A percentile compares a stretch with the other conserved stretches of the same genome.
phyloP scores from a whole-genome alignment of 1,140 invertebrate species.

The Leptopilina clavipes region DNA sequence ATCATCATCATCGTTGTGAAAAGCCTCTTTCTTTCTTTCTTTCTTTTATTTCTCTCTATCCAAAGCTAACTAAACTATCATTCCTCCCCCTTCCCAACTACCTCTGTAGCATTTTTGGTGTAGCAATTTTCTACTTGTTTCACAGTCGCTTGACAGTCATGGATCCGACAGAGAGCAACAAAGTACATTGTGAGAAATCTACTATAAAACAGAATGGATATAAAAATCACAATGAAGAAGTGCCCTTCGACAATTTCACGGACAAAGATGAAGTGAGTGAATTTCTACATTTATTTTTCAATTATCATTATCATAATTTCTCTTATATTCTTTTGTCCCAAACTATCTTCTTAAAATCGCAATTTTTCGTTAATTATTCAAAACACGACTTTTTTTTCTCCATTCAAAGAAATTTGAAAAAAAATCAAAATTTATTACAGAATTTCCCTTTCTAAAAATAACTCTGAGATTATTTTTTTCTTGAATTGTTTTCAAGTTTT shows the following conservation, averaged over 20 bases:
- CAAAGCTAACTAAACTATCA: slow-evolving; percentile 33
- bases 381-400: no score
- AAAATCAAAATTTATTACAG: no score
- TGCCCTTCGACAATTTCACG: slow-evolving; percentile 60
- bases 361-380: not conserved
- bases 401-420: no score
- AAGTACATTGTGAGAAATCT: slow-evolving; percentile 53
- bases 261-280: slow-evolving; percentile 64
- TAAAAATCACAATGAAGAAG: slow-evolving; percentile 59
- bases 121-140: slow-evolving; percentile 44
- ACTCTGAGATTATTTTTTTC: no score
- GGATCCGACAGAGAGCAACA: slow-evolving; percentile 63
- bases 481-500: no score
- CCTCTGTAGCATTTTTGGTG: slow-evolving; percentile 37
- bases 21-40: not conserved
- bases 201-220: slow-evolving; percentile 59
- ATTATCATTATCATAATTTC: slow-evolving; percentile 9
- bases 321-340: not conserved
- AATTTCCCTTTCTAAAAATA: no score
- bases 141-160: slow-evolving; percentile 63
- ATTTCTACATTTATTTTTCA: slow-evolving; percentile 35
- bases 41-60: slow-evolving; percentile 29
- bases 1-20: slow-evolving; percentile 17
- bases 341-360: not conserved
- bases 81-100: not conserved